phyloP scores from a whole-genome alignment of 2,888 invertebrate genomes.

The Pasiphila rectangulata region DNA sequence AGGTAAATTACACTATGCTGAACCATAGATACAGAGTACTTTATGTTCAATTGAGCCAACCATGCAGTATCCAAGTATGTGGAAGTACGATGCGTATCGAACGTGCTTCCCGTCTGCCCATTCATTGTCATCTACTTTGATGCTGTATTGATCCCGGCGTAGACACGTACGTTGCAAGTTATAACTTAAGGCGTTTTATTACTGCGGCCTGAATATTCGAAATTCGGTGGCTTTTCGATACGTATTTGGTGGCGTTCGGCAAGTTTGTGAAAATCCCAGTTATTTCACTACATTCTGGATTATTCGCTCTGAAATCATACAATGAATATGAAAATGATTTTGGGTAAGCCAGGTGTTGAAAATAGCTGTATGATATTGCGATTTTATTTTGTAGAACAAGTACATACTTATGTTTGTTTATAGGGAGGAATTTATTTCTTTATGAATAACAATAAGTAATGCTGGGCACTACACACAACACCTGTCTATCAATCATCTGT shows the following conservation, averaged over 20 bases:
- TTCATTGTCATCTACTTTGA: constrained; percentile 69
- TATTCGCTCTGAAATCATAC: constrained; percentile 9
- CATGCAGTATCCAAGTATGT: constrained; percentile 4
- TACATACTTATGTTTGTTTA: too few species aligned
- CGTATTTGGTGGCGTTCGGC: constrained; percentile 18
- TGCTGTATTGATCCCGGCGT: constrained; percentile 60
- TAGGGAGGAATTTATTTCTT: too few species aligned
- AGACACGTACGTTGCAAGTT: constrained; percentile 50
- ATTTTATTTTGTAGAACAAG: background rate
- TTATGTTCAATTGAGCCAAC: background rate
- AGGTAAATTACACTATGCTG: too few species aligned
- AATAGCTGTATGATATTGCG: background rate
- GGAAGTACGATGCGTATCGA: constrained; percentile 23
- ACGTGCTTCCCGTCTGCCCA: constrained; percentile 41
- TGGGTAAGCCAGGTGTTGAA: background rate
- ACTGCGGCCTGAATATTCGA: constrained; percentile 28
- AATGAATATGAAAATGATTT: constrained; percentile 14
- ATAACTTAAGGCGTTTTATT: constrained; percentile 41
- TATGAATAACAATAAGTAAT: too few species aligned
- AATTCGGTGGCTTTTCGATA: constrained; percentile 20
- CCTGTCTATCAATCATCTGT: too few species aligned
- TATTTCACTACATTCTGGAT: constrained; percentile 14
- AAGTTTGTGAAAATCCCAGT: constrained; percentile 23
- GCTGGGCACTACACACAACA: too few species aligned
- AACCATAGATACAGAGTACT: background rate